Evolutionary conservation across 2,113 vertebrate species (phyloP), one percentile per base, ranked within the genome.

Genomic region (Serilophus lunatus): DNA sequence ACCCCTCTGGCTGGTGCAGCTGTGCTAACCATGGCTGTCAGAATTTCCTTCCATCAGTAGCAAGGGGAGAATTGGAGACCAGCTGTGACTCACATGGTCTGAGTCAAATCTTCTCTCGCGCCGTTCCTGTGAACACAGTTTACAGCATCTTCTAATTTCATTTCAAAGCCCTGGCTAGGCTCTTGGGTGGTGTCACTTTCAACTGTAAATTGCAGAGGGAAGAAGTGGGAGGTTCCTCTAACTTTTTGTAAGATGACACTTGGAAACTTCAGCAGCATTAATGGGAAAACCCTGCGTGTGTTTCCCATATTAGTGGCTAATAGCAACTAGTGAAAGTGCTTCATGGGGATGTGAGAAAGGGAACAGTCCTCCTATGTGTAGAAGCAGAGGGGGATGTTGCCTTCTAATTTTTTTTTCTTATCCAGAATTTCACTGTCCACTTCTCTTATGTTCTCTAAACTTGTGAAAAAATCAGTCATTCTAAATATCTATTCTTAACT

Each of bases 201-300:
- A 31, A 10, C 80, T 35, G 75, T 45, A 33, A 80, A 45, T 69
- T 4, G 51, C 81, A 6, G 64, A 9, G 80, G 91, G 59, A 49
- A 91, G 42, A 66, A 56, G 51, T 19, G 77, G 79, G 87, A 82
- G 82, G 82, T 61, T 87, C 76, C 92, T 79, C 56, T 3, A 13
- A 12, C 33, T 8, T 85, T 40, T 10, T 42, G 92, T 59, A 42
- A 66, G 80, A 72, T 19, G 59, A 90, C 69, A 23, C 79, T 88
- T 51, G 92, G 92, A 95, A 94, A 96, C 29, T 93, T 71, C 13
- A 68, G 70, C 77, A 71, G 60, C 72, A 75, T 18, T 20, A 78
- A 76, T 59, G 77, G 88, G 70, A 90, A 94, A 86, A 49, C 44
- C 86, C 83, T 79, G 56, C 4, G 3, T 77, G 3, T 77, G 87